Base-by-base conservation (phyloP, 2,888 invertebrate genomes). In the Tuberolachnus salignus region DNA sequence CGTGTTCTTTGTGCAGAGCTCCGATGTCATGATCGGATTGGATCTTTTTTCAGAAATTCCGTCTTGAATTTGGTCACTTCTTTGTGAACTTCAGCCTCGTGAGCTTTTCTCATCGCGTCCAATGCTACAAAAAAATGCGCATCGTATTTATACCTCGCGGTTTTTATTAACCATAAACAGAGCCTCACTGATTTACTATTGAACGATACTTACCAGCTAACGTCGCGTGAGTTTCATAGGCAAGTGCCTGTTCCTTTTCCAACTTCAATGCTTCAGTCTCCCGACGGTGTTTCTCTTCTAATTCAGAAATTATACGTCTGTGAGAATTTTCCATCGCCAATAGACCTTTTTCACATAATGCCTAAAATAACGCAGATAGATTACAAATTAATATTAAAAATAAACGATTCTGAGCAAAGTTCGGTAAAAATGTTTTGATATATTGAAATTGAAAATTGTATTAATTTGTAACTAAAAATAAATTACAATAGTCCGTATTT, bases 101-200 rank as follows among this genome's bases (percentile, higher is more conserved):
- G 97, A 10, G 96, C 97, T 86, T 96, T 97, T 74, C 94, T 90
- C 95, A 97, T 96, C 23, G 96, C 96, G 87, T 97, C 97, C 83
- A 97, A 87, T 46, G 97, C 97, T 87, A 81, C 8, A 82, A 1
- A 61, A 82, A 51, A 72, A 63, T 44, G 4, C 63, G 0, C n/a
- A 61, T 61, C n/a, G 0, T 11, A 61, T 11, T 61, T 10, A 3
- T 55, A 55, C 9, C 23, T 59, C 9, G 9, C 16, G 16, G 9
- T n/a, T 59, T 59, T 4, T 26, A 59, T 3, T 26, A 10, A 16
- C 9, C 23, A 59, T 1, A 1, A 23, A 9, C 1, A 10, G 23
- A 16, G 16, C 16, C 9, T 26, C 1, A 10, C 34, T 10, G 1
- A n/a, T 26, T n/a, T n/a, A n/a, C n/a, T n/a, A 61, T 10, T 16